Evolutionary conservation across 2,888 invertebrate species (phyloP).

Genomic region (Archaeoteleia sp.): DNA sequence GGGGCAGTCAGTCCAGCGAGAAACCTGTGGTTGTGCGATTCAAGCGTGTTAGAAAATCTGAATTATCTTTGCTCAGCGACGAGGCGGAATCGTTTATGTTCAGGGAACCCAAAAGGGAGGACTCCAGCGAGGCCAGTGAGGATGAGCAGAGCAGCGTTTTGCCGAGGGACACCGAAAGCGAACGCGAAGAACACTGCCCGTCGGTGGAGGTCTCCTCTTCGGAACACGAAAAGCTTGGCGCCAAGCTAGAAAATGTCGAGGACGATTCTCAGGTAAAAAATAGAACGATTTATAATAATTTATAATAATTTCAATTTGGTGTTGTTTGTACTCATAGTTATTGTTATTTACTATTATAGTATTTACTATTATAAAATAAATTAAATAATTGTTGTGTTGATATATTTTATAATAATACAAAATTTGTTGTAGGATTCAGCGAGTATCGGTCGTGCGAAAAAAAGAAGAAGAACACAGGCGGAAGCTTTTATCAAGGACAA

Average conservation of each 20-base stretch:
- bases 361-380: too few relatives aligned
- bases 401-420: too few relatives aligned
- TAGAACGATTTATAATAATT: not conserved
- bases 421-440: constrained; percentile 61
- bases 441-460: constrained; percentile 63
- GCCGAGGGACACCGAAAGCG: constrained; percentile 70
- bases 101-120: constrained; percentile 80
- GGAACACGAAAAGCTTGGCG: constrained; percentile 34
- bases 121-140: constrained; percentile 77
- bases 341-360: too few relatives aligned
- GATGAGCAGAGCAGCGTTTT: constrained; percentile 73
- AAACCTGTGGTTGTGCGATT: constrained; percentile 83
- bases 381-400: too few relatives aligned
- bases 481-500: constrained; percentile 79
- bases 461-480: constrained; percentile 77
- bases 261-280: constrained; percentile 62
- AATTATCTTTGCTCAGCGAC: constrained; percentile 85
- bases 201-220: constrained; percentile 57
- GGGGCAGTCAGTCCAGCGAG: constrained; percentile 69
- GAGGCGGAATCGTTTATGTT: constrained; percentile 93
- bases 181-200: constrained; percentile 52
- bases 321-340: too few relatives aligned
- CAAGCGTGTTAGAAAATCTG: constrained; percentile 83
- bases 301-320: too few relatives aligned
- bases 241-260: constrained; percentile 64